These are phyloP conservation scores for Brachionus koreanus DNA, from an alignment of 1,140 invertebrate genomes.

Conservation along the genomic window DNA sequence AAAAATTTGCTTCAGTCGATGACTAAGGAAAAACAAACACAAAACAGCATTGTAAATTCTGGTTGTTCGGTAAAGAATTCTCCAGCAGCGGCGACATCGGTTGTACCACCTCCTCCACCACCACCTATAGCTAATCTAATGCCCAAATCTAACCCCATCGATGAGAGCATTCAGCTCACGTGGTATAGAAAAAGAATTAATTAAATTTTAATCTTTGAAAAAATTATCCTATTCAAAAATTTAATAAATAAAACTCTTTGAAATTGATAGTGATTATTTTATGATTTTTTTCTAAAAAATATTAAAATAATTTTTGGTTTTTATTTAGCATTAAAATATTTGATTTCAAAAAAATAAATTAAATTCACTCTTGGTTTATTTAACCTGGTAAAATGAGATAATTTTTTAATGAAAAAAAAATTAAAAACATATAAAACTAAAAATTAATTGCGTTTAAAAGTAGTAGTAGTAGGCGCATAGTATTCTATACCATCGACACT, in stretches of 20 bases:
- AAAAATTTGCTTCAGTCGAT: constrained; percentile 19
- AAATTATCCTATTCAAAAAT: neutral
- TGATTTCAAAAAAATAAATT: too few relatives aligned
- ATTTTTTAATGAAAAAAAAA: too few relatives aligned
- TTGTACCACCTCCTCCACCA: neutral
- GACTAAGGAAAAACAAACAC: neutral
- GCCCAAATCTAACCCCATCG: neutral
- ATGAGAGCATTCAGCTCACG: neutral
- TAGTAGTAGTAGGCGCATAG: too few relatives aligned
- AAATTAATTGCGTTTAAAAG: too few relatives aligned
- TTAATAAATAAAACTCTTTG: neutral
- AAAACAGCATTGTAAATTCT: neutral
- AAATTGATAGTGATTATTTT: too few relatives aligned
- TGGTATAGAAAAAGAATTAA: neutral
- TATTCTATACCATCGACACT: too few relatives aligned
- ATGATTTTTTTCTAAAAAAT: neutral
- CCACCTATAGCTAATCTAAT: neutral
- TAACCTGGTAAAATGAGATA: too few relatives aligned
- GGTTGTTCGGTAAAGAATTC: neutral
- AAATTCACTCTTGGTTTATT: too few relatives aligned
- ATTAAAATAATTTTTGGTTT: neutral
- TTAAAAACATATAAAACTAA: too few relatives aligned
- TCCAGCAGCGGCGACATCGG: neutral
- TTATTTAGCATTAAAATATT: too few relatives aligned
- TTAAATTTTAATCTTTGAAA: neutral